phyloP scores from a whole-genome alignment of 2,888 invertebrate genomes.

The Lobophora halterata region DNA sequence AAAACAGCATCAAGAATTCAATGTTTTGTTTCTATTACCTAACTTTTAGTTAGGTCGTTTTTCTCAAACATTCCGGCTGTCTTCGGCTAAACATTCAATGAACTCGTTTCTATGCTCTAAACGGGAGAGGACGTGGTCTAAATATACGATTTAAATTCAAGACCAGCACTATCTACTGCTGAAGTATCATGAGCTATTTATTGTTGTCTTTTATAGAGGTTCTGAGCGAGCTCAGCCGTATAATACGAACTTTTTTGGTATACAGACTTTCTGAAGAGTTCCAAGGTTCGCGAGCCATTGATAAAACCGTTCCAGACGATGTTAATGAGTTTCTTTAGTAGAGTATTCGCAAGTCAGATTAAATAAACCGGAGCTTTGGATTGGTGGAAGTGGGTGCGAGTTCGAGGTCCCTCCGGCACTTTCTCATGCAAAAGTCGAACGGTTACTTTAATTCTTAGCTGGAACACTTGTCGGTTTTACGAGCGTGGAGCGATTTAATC shows the following conservation, averaged over 20 bases:
- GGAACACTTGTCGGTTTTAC: slow-evolving; percentile 80
- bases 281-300: slow-evolving; percentile 48
- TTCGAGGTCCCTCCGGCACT: slow-evolving; percentile 67
- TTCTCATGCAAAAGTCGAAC: slow-evolving; percentile 81
- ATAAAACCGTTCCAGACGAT: slow-evolving; percentile 50
- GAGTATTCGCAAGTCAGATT: slow-evolving; percentile 66
- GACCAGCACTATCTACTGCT: slow-evolving; percentile 59
- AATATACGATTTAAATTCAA: slow-evolving; percentile 76
- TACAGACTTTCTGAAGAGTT: not conserved
- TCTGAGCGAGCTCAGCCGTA: slow-evolving; percentile 32
- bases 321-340: slow-evolving; percentile 70
- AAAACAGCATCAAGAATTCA: slow-evolving; percentile 44
- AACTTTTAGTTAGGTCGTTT: slow-evolving; percentile 63
- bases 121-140: slow-evolving; percentile 65
- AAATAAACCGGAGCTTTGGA: slow-evolving; percentile 64
- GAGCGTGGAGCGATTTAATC: slow-evolving; percentile 81
- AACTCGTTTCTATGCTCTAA: slow-evolving; percentile 73
- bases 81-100: slow-evolving; percentile 68
- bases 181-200: slow-evolving; percentile 62
- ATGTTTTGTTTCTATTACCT: slow-evolving; percentile 64
- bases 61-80: slow-evolving; percentile 63
- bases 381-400: slow-evolving; percentile 66
- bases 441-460: slow-evolving; percentile 80
- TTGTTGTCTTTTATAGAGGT: slow-evolving; percentile 56
- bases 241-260: slow-evolving; percentile 16